Evolutionary conservation across 2,113 vertebrate species (phyloP).

Genomic region (Tylochromis polylepis): DNA sequence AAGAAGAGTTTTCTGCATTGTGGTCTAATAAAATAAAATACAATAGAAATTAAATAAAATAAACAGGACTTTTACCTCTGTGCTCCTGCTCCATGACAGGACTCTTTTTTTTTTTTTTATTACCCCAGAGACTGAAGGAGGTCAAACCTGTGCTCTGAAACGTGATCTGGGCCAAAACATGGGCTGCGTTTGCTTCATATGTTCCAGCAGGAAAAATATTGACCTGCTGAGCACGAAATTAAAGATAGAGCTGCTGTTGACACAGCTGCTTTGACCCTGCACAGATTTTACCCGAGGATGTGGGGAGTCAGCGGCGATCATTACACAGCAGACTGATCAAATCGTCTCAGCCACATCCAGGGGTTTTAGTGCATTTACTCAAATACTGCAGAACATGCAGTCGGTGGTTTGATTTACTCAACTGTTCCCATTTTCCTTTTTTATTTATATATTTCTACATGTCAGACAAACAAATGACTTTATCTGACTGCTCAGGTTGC

Average conservation of each 20-base stretch:
- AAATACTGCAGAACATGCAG: background rate
- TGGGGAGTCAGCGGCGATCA: background rate
- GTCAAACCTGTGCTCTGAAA: constrained; percentile 5
- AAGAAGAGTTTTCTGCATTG: background rate
- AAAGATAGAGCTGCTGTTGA: constrained; percentile 42
- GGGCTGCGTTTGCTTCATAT: background rate
- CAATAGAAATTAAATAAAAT: background rate
- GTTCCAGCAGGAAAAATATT: constrained; percentile 28
- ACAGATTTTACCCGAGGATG: background rate
- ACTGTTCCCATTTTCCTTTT: background rate
- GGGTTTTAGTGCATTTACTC: background rate
- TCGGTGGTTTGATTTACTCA: background rate
- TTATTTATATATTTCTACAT: background rate
- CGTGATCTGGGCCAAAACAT: background rate
- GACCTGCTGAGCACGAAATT: constrained; percentile 11
- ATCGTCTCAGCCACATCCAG: background rate
- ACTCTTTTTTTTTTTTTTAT: background rate
- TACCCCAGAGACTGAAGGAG: background rate
- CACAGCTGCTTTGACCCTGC: constrained; percentile 46
- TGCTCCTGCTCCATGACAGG: background rate
- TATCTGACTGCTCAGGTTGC: background rate
- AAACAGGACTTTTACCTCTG: background rate
- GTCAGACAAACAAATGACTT: background rate
- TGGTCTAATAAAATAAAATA: background rate
- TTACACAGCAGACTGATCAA: background rate